These are phyloP conservation scores for Cavia aperea DNA, from an alignment of 2,113 vertebrate species.

Conservation along the genomic window DNA sequence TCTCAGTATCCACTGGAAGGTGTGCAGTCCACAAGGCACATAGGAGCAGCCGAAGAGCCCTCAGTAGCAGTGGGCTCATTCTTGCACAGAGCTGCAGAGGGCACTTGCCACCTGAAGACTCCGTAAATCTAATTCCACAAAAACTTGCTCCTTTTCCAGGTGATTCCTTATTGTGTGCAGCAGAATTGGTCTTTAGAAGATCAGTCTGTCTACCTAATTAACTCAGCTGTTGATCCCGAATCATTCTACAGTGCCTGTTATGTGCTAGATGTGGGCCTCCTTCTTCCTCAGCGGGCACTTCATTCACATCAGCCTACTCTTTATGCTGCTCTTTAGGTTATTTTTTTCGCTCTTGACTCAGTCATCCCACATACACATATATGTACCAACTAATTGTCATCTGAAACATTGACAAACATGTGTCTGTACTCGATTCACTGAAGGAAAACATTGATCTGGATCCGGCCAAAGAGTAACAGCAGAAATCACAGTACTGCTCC, in stretches of 20 bases:
- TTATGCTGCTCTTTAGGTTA: not conserved
- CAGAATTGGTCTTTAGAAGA: not conserved
- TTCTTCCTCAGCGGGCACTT: not conserved
- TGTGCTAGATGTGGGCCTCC: not conserved
- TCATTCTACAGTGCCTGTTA: not conserved
- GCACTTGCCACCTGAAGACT: not conserved
- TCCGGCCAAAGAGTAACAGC: not conserved
- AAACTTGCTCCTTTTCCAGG: not conserved
- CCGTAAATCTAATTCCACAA: not conserved
- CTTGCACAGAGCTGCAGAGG: not conserved
- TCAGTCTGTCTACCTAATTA: not conserved
- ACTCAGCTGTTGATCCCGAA: not conserved
- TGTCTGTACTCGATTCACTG: not conserved
- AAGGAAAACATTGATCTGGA: not conserved
- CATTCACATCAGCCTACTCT: not conserved
- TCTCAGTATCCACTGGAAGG: conserved; percentile 9
- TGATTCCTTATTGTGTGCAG: not conserved
- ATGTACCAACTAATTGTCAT: conserved; percentile 19
- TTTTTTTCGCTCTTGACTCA: not conserved
- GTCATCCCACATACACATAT: not conserved
- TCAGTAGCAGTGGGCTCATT: not conserved
- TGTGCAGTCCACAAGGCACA: not conserved
- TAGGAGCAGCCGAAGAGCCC: not conserved
- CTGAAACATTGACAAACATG: not conserved
- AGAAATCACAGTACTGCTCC: not conserved